Base-by-base conservation (phyloP, 2,113 vertebrate genomes). In the Pimephales promelas region DNA sequence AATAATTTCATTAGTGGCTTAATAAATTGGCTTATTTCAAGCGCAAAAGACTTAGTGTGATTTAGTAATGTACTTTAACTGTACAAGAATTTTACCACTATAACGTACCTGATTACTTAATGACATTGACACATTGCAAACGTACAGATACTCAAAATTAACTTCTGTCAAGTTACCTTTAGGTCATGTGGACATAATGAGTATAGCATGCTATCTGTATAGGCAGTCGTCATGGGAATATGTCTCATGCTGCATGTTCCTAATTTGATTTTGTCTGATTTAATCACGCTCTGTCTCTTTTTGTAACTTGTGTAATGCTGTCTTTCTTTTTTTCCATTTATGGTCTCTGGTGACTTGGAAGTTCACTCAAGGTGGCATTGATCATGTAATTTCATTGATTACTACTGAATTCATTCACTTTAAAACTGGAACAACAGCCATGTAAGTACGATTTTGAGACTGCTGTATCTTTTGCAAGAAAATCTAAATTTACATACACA, bases 251-350 rank as follows among this genome's bases (percentile, higher is more conserved):
- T 78, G 61, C 68, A 74, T 82, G 86, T 73, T 74, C 28, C 62
- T 45, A 91, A 92, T 91, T 88, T 40, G 81, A 92, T 92, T 92
- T 87, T 36, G 83, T 52, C 86, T 92, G 68, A 89, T 89, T 89
- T 40, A 45, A 24, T 52, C 68, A 56, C 85, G 76, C 84, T 70
- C 83, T 43, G 85, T 45, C 74, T 45, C 43, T 83, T 81, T 81
- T 36, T 84, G 90, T 84, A 90, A 87, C 81, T 86, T 54, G 82
- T 52, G 0, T 85, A 83, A 54, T 87, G 87, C 86, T 78, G 59
- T 9, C 49, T 77, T 45, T 71, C 71, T 78, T 79, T 34, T 34
- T 72, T 74, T 36, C 5, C 57, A 22, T 40, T 79, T 5, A 40
- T 64, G 56, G 62, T 40, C 70, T 26, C 26, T 49, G 45, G 61